Evolutionary conservation across 2,888 invertebrate genomes (phyloP), one percentile per base, ranked within the genome.

Genomic region (Calliopum simillimum): DNA sequence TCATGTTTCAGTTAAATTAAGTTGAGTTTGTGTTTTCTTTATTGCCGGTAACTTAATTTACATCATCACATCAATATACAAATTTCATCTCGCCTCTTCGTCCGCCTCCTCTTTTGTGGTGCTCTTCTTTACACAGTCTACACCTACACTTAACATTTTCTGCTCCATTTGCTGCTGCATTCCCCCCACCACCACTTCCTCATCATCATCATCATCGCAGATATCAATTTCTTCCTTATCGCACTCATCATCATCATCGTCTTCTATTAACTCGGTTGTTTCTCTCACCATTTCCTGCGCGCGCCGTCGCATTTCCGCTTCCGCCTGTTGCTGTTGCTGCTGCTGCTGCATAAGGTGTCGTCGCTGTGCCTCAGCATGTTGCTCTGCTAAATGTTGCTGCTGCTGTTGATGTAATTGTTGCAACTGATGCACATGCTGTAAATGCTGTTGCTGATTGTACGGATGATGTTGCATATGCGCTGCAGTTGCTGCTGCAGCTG

Each of bases 11-110:
- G 23, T 19, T 55, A 4, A 19, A 23, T 2, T 25, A 55, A 63
- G 62, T 25, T 25, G 12, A 44, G 46, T n/a, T n/a, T n/a, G n/a
- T n/a, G 25, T 59, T 46, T 14, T 53, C n/a, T n/a, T n/a, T n/a
- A n/a, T 14, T 25, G n/a, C 21, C 21, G 12, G 25, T 33, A 11
- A 49, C n/a, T 46, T 43, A 46, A 19, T 75, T 79, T 83, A 83
- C 76, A 83, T 79, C 76, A 83, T 76, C 72, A 83, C 82, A 73
- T 83, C 83, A 74, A 83, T 82, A 77, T 79, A 82, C 78, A 82
- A 80, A 79, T 83, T 83, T 83, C 83, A 83, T 82, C 83, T 83
- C 75, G 77, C 74, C 75, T 74, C 77, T 67, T 75, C 58, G 68
- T 76, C 76, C 68, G 73, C 56, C 69, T 76, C 64, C 14, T 14